Evolutionary conservation across 2,888 invertebrate genomes (phyloP).

Genomic region (Metellina segmentata): DNA sequence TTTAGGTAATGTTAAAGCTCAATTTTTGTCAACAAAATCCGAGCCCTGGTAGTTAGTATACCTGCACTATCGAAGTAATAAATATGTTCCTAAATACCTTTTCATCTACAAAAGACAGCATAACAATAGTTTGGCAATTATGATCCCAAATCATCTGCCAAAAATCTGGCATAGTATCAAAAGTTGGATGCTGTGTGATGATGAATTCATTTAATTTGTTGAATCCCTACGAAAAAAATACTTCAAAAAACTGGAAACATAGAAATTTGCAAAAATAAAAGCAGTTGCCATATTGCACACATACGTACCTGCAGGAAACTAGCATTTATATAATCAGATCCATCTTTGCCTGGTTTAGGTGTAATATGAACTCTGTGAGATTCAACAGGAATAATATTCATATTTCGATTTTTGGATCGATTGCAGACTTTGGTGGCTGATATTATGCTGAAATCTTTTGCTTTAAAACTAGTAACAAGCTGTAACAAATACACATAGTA

Average conservation of each 20-base stretch:
- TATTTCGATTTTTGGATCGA: conserved; percentile 90
- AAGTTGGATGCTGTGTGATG: conserved; percentile 95
- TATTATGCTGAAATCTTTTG: conserved; percentile 89
- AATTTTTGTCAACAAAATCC: no score
- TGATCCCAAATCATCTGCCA: conserved; percentile 99
- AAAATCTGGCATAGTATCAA: conserved; percentile 89
- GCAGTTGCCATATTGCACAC: neutral
- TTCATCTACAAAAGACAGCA: conserved; percentile 88
- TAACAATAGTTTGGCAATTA: conserved; percentile 91
- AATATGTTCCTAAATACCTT: conserved; percentile 78
- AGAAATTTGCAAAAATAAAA: neutral
- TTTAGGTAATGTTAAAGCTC: no score
- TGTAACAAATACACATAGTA: conserved; percentile 21
- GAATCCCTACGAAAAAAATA: conserved; percentile 67
- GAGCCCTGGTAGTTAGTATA: no score
- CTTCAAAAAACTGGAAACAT: neutral
- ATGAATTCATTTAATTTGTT: conserved; percentile 82
- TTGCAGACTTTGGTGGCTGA: conserved; percentile 93
- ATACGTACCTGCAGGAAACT: conserved; percentile 73
- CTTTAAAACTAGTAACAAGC: conserved; percentile 73
- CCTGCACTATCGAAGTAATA: no score
- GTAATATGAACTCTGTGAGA: conserved; percentile 93
- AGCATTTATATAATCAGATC: conserved; percentile 89
- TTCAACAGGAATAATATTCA: conserved; percentile 91
- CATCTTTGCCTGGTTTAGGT: conserved; percentile 94